phyloP scores from a whole-genome alignment of 2,797 vertebrate genomes.

The Eleutherodactylus coqui region DNA sequence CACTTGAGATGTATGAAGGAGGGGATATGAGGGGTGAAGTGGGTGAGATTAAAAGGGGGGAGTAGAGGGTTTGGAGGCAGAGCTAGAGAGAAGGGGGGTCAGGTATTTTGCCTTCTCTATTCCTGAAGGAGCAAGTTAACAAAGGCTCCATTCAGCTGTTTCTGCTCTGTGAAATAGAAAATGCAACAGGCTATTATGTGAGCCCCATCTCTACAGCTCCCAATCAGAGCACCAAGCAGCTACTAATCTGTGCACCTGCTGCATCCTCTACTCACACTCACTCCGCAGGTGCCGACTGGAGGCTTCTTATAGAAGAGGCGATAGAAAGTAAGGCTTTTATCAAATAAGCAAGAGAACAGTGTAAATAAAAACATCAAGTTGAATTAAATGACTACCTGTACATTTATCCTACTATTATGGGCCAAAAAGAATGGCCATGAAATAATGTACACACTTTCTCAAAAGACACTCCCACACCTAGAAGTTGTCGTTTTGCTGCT shows the following conservation, averaged over 20 bases:
- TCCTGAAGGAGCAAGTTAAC: constrained; percentile 81
- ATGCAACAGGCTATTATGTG: constrained; percentile 60
- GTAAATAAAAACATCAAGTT: not conserved
- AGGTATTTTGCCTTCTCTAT: constrained; percentile 87
- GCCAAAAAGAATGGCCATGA: no score
- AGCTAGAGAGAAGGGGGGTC: constrained; percentile 67
- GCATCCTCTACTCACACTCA: constrained; percentile 14
- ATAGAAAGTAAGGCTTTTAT: not conserved
- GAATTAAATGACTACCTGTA: not conserved
- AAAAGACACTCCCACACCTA: no score
- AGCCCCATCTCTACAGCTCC: constrained; percentile 52
- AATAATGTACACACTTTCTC: no score
- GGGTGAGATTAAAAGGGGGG: constrained; percentile 44
- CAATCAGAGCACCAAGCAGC: constrained; percentile 23
- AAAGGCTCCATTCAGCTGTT: constrained; percentile 92
- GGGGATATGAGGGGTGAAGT: constrained; percentile 50
- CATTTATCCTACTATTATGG: not conserved
- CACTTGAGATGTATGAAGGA: constrained; percentile 61
- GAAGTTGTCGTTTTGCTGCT: no score
- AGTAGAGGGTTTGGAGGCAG: constrained; percentile 54
- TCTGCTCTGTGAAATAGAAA: constrained; percentile 72
- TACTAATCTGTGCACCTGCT: constrained; percentile 59
- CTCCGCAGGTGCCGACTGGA: not conserved
- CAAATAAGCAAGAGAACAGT: not conserved
- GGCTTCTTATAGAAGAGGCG: not conserved